Base-by-base conservation (phyloP, 1,140 invertebrate species). In the Drusus annulatus region DNA sequence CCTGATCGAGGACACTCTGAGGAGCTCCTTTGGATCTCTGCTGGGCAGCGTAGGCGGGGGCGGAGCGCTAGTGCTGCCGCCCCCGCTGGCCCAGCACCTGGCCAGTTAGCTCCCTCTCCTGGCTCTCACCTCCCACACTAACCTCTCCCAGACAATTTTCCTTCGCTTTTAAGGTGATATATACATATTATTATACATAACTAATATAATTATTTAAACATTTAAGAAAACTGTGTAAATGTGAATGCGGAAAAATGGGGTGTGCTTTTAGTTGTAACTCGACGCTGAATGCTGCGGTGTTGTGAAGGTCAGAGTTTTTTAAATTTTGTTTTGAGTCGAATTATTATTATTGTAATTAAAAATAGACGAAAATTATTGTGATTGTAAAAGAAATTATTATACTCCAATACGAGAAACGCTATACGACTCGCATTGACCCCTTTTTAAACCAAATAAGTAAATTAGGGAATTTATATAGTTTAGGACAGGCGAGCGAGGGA, bases 1-100 rank as follows among this genome's bases (percentile, higher is more conserved):
- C 54, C 88, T 95, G 63, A 94, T 96, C 82, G 93, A 94, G 86
- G 94, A 95, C 84, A 93, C 94, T 8, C 86, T 95, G 8, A 90
- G 91, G 63, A 89, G 89, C 74, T 90, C 89, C 79, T 91, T 91
- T 84, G 87, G 87, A 13, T 69, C 83, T 21, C 79, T 82, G 54
- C 45, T 84, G 52, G 83, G 76, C 17, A 81, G 80, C 71, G 51
- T 25, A 6, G 74, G 76, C 17, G 54, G 31, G 25, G 74, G 31
- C 15, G 73, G 45, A 36, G 56, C 69, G 52, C 23, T 45, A 36
- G 60, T 76, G 60, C 17, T 78, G 68, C 16, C 62, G 62, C 78
- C 75, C 17, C 79, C 69, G 19, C 62, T 74, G 50, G 76, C 77
- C 21, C 31, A 71, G 76, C 81, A 69, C 82, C 56, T 63, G 45